Conservation (phyloP, 1,140 invertebrate genomes). For the Drosophila willistoni region DNA sequence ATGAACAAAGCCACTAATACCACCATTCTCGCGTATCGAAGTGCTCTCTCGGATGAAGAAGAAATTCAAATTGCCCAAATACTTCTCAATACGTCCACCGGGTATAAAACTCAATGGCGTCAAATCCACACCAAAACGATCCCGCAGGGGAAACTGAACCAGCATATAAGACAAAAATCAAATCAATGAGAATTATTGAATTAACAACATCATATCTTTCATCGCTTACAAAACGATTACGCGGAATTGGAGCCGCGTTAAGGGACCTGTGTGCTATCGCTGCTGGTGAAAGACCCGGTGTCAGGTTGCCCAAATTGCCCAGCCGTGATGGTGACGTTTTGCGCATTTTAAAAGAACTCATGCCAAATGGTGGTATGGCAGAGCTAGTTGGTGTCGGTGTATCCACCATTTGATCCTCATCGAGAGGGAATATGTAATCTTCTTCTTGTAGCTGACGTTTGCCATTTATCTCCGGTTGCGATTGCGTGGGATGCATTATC, state of each 20-base stretch:
- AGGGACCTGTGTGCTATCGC: slow-evolving; percentile 36
- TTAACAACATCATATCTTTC: not conserved
- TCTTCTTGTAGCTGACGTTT: slow-evolving; percentile 76
- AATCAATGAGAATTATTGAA: not conserved
- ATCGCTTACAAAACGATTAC: slow-evolving; percentile 60
- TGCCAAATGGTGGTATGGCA: slow-evolving; percentile 65
- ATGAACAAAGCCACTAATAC: slow-evolving; percentile 96
- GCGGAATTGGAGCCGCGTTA: slow-evolving; percentile 28
- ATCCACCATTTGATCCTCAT: slow-evolving; percentile 86
- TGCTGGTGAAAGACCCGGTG: slow-evolving; percentile 33
- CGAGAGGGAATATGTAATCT: slow-evolving; percentile 89
- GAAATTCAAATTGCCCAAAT: slow-evolving; percentile 96
- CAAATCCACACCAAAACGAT: slow-evolving; percentile 91
- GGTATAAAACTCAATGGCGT: slow-evolving; percentile 93
- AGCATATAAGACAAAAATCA: not conserved
- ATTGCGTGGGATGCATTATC: slow-evolving; percentile 39
- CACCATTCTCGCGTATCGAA: slow-evolving; percentile 94
- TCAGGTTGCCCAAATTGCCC: slow-evolving; percentile 26
- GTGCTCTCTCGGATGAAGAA: slow-evolving; percentile 98
- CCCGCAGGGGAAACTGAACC: slow-evolving; percentile 86
- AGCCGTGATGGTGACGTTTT: slow-evolving; percentile 73
- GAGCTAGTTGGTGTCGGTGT: slow-evolving; percentile 72
- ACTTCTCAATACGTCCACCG: slow-evolving; percentile 91
- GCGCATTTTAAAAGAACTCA: slow-evolving; percentile 73
- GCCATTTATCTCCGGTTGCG: slow-evolving; percentile 62